Evolutionary conservation across 92 coral and sea anemone genomes (phyloP), one percentile per base, ranked within the genome.

Genomic region (Umimayanthus kanabou): DNA sequence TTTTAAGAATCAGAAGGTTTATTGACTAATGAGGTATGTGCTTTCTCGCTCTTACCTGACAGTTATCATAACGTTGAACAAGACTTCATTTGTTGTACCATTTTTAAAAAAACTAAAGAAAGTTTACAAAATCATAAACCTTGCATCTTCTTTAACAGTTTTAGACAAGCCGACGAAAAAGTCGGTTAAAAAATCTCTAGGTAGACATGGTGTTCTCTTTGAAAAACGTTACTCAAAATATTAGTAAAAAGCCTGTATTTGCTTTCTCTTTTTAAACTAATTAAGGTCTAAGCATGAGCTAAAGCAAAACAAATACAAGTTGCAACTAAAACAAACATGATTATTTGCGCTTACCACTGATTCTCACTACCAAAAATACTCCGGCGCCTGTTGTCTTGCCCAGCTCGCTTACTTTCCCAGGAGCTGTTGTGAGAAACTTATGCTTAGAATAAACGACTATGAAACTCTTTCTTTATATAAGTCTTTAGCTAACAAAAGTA

Each of bases 221-320:
- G 77, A 23, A 16, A 73, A 73, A 29, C 18, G 29, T 73, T 74
- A n/a, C n/a, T 61, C 67, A 2, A 16, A 61, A 4, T 61, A 61
- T 61, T 5, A n/a, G n/a, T 13, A 61, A 20, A 61, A 23, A 61
- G 23, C 69, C 69, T 72, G 33, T 8, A 43, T 47, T 42, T 45
- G 13, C 45, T n/a, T 71, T 73, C 74, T 43, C 58, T 83, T 83
- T 83, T 53, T 53, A 53, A 47, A 67, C 85, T 83, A 83, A 83
- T 83, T 83, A 50, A 30, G 65, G 23, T 74, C 78, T 83, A 43
- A 70, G 87, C 87, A 30, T 65, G 66, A 25, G 53, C 70, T n/a
- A 23, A 30, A 25, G 29, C 18, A 83, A 83, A 83, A 71, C 78
- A 67, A 83, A 83, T 71, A 83, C 4, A 83, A 43, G 14, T 45